Evolutionary conservation across 2,888 invertebrate species (phyloP).

Genomic region (Nowickia ferox): DNA sequence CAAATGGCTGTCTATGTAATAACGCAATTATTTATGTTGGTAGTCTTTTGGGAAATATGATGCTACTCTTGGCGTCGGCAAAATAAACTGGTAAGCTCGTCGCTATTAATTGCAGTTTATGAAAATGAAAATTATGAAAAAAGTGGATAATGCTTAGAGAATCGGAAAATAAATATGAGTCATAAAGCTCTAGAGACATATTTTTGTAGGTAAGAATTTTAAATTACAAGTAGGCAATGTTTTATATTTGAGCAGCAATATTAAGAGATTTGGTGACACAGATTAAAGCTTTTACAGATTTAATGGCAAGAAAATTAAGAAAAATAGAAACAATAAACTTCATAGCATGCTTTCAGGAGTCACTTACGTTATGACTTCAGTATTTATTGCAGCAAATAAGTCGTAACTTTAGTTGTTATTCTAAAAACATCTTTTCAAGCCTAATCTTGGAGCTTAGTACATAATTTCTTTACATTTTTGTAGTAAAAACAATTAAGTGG

Average conservation of each 20-base stretch:
- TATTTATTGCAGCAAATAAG: too few relatives aligned
- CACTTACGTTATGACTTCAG: too few relatives aligned
- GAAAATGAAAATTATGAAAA: slow-evolving; percentile 64
- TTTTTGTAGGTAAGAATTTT: slow-evolving; percentile 2
- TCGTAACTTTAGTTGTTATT: too few relatives aligned
- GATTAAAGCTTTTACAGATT: neutral
- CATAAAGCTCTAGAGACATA: slow-evolving; percentile 33
- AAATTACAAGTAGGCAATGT: slow-evolving; percentile 34
- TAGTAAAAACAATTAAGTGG: too few relatives aligned
- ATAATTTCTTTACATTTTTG: too few relatives aligned
- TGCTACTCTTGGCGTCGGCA: slow-evolving; percentile 44
- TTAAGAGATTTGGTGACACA: slow-evolving; percentile 12
- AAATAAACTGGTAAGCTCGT: slow-evolving; percentile 44
- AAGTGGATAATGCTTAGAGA: neutral
- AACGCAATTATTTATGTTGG: slow-evolving; percentile 77
- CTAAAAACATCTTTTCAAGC: too few relatives aligned
- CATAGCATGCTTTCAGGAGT: slow-evolving; percentile 10
- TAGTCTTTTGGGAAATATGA: slow-evolving; percentile 75
- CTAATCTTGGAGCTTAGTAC: too few relatives aligned
- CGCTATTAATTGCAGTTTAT: slow-evolving; percentile 65
- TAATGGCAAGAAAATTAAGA: neutral
- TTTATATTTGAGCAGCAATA: neutral
- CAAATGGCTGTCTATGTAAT: slow-evolving; percentile 75
- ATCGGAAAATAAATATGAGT: slow-evolving; percentile 46
- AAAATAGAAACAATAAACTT: neutral